Evolutionary conservation across 2,797 vertebrate genomes (phyloP), one percentile per base, ranked within the genome.

Genomic region (Gastrophryne carolinensis): DNA sequence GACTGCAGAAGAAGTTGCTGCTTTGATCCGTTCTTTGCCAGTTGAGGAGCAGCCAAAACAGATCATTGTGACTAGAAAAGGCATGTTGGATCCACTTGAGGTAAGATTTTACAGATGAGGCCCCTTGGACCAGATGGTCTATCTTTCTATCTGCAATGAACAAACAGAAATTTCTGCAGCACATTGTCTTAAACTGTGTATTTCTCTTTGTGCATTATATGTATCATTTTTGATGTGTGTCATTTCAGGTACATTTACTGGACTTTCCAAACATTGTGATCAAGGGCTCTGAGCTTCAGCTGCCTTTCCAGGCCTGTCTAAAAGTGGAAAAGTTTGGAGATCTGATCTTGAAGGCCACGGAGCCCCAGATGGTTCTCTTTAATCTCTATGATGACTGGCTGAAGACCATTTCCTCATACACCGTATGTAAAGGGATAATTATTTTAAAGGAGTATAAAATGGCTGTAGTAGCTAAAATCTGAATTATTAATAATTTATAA

Each of bases 231-330:
- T 77, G 3, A 0, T n/a, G 47, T 62, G 3, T 29, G 80, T 24
- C 5, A 79, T 79, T 52, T 66, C 84, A 99, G 98, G 98, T 99
- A 83, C 98, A 99, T 84, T 92, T 99, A 91, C 88, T 99, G 67
- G 97, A 99, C 86, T 99, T 99, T 89, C 98, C 97, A 83, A 99
- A 99, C 88, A 99, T 99, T 29, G 98, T 99, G 69, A 99, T 99
- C 88, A 99, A 99, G 83, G 98, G 98, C 32, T 99, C 98, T 0
- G 98, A 99, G 89, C 81, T 99, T 83, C 98, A 99, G 84, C 89
- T 99, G 79, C 98, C 98, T 27, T 99, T 99, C 94, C 98, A 99
- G 89, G 98, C 98, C 80, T 99, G 97, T 84, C 89, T 99, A 84
- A 99, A 99, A 83, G 98, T 99, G 81, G 97, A 99, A 72, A 99